Base-by-base conservation (phyloP, 35 echinoderm and acorn worm genomes). In the Apostichopus parvimensis region DNA sequence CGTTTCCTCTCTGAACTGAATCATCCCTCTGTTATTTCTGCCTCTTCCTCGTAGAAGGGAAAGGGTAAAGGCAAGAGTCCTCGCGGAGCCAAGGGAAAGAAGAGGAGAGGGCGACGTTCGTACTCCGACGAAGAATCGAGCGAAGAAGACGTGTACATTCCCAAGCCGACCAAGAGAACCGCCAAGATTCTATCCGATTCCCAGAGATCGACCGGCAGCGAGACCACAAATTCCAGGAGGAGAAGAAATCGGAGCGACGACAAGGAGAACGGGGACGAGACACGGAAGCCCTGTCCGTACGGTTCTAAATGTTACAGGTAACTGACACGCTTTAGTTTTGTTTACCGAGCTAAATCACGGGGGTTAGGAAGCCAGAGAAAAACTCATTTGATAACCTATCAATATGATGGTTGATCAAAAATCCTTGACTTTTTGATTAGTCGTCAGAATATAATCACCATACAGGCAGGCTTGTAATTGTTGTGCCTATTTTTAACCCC, bases 301-400 rank as follows among this genome's bases (percentile, higher is more conserved):
- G 96, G 94, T 9, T 79, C 82, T 26, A 93, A 92, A 62, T 98
- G 96, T 77, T 98, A 95, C 82, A 91, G 96, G 96, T 98, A 92
- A 34, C 28, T 1, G 28, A 34, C 28, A 34, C 28, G 28, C 1
- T 34, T 34, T 1, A 34, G 28, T 59, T 77, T 86, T 56, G 17
- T 65, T 78, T 73, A 22, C 54, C 13, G 20, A 34, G 28, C 34
- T 77, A 53, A 10, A 77, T 77, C 9, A 77, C 17, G 9, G 17
- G 17, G 0, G 17, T 77, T 4, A 17, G 25, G 9, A 13, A 15
- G 7, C 14, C 6, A 20, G 21, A 20, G 73, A 15, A 2, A 9
- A 77, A 77, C 25, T 45, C 34, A 4, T 45, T 3, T 45, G 34
- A 4, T 4, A 4, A 4, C 34, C 1, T 45, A 45, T 45, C 34